Base-by-base conservation (phyloP, 2,888 invertebrate species). In the Cancer borealis region DNA sequence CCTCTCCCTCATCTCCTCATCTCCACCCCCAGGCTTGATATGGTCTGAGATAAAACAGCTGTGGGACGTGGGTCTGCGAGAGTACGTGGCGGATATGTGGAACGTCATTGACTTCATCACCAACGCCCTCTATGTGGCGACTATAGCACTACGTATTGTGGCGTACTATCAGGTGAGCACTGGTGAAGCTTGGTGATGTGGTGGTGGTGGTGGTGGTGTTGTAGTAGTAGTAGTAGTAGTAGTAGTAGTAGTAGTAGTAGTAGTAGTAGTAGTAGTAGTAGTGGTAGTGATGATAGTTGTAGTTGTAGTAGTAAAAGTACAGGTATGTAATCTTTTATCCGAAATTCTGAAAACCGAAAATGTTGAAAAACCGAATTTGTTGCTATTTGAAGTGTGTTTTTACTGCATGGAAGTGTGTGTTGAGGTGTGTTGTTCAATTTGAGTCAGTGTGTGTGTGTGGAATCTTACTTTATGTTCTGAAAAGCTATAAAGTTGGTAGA, bases 1-100 rank as follows among this genome's bases (percentile, higher is more conserved):
- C n/a, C 60, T n/a, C 21, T 14, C 54, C 26, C 10, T 12, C 17
- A 54, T 49, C n/a, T 47, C 30, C 30, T 14, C 3, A 21, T 84
- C 39, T 87, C 26, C 39, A 26, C 45, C 21, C 2, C 66, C 45
- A 99, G 99, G 99, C 94, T 97, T 99, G 96, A 99, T 99, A 96
- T 99, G 99, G 99, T 99, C 99, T 96, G 99, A 99, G 97, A 99
- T 99, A 96, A 99, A 99, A 97, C 99, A 99, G 97, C 97, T 99
- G 95, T 99, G 99, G 99, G 99, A 99, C 96, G 98, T 99, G 96
- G 99, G 99, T 0, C 97, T 99, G 95, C 98, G 99, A 96, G 99
- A 99, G 96, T 99, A 99, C 97, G 98, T 98, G 95, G 98, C 99
- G 96, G 99, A 99, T 97, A 99, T 99, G 99, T 99, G 99, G 99